Conservation (phyloP, 35 echinoderm and acorn worm genomes). For the Lytechinus variegatus region DNA sequence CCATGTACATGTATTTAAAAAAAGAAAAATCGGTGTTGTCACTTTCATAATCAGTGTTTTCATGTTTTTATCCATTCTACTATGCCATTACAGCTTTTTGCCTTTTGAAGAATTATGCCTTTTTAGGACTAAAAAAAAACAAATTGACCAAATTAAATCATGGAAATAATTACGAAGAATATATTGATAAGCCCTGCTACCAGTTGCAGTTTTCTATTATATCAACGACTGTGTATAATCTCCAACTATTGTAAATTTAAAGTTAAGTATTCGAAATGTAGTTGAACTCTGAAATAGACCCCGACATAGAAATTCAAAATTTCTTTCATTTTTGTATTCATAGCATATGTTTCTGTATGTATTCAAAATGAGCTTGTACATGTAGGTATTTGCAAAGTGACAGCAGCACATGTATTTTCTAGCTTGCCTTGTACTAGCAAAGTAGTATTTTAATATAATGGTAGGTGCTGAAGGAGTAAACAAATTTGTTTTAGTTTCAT, state of each 20-base stretch:
- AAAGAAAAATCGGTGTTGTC: background rate
- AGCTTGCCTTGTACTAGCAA: background rate
- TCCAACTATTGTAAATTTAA: background rate
- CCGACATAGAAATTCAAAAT: conserved; percentile 10
- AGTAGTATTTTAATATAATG: background rate
- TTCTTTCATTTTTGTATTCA: background rate
- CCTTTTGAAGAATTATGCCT: background rate
- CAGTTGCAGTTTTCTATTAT: background rate
- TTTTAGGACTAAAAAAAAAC: background rate
- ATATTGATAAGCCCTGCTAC: background rate
- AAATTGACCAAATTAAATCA: background rate
- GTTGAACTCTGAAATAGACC: conserved; percentile 1
- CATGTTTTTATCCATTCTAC: background rate
- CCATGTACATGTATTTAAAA: background rate
- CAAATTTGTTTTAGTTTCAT: too few relatives aligned
- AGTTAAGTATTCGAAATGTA: background rate
- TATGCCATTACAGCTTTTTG: conserved; percentile 3
- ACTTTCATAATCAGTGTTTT: background rate
- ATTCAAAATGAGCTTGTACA: background rate
- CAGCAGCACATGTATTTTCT: background rate
- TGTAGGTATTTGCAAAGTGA: background rate
- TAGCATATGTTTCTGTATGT: background rate
- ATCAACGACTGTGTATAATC: background rate
- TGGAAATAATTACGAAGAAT: background rate
- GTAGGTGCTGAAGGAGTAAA: background rate